Evolutionary conservation across 2,797 vertebrate species (phyloP).

Genomic region (Myoxocephalus aenaeus): DNA sequence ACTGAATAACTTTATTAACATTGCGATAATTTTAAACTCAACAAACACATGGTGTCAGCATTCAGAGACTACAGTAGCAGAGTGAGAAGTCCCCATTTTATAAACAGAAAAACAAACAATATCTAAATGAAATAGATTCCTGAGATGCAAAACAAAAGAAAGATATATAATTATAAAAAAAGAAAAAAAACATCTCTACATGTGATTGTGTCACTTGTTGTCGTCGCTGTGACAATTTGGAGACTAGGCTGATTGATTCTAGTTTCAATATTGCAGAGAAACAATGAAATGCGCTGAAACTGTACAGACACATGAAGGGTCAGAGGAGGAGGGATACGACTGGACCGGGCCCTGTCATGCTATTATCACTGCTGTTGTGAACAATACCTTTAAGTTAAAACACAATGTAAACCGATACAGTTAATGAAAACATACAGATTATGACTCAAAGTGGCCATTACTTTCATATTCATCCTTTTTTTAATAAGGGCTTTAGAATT

Average conservation of each 20-base stretch:
- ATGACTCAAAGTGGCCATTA: conserved; percentile 25
- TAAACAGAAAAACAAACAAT: conserved; percentile 58
- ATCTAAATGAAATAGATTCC: conserved; percentile 79
- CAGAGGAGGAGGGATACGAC: conserved; percentile 22
- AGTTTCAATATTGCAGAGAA: conserved; percentile 59
- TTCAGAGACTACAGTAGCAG: conserved; percentile 59
- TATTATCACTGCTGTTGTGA: conserved; percentile 33
- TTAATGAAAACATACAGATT: conserved; percentile 6
- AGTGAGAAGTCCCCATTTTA: conserved; percentile 62
- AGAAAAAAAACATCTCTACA: conserved; percentile 36
- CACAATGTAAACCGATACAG: conserved; percentile 23
- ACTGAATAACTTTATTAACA: conserved; percentile 82
- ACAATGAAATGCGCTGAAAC: conserved; percentile 53
- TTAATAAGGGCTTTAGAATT: not conserved
- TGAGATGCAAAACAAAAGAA: conserved; percentile 83
- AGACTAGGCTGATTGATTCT: conserved; percentile 58
- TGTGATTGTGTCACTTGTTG: conserved; percentile 55
- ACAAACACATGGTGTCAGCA: conserved; percentile 80
- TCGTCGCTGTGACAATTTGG: conserved; percentile 34
- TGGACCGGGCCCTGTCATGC: conserved; percentile 36
- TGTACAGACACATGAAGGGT: conserved; percentile 57
- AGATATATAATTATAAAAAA: conserved; percentile 36
- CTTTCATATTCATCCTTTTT: conserved; percentile 18
- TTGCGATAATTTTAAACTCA: conserved; percentile 78
- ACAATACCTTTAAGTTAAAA: conserved; percentile 32